These are phyloP conservation scores for Zeuzera pyrina DNA, from an alignment of 2,888 invertebrate species.

Conservation along the genomic window DNA sequence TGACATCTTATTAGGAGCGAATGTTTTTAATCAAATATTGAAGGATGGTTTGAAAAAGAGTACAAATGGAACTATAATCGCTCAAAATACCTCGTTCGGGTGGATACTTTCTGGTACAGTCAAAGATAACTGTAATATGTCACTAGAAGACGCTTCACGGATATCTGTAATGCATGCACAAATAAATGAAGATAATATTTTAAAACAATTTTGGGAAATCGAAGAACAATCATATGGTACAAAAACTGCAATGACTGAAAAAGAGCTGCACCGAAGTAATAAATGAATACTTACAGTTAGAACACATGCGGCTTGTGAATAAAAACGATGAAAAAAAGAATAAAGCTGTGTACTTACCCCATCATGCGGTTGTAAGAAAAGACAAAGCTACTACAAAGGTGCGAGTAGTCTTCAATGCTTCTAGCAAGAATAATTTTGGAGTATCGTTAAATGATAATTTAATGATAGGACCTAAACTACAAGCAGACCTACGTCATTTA, in stretches of 20 bases:
- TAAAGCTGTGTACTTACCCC: conserved; percentile 19
- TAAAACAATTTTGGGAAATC: conserved; percentile 15
- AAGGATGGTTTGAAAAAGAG: conserved; percentile 6
- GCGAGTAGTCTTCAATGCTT: conserved; percentile 22
- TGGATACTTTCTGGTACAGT: conserved; percentile 16
- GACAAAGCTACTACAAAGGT: conserved; percentile 20
- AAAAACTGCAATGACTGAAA: conserved; percentile 3
- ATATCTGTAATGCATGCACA: conserved; percentile 5
- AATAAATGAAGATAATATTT: conserved; percentile 7
- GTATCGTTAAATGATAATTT: no score
- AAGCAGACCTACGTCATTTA: no score
- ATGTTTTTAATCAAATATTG: conserved; percentile 7
- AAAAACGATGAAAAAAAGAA: conserved; percentile 2
- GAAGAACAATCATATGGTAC: conserved; percentile 8
- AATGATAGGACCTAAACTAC: no score
- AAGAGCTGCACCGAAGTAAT: conserved; percentile 15
- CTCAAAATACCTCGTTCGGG: conserved; percentile 14
- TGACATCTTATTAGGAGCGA: conserved; percentile 9
- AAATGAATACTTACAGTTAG: conserved; percentile 12
- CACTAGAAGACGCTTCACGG: background rate
- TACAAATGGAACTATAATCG: conserved; percentile 8
- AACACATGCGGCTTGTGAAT: conserved; percentile 11
- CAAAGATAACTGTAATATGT: background rate
- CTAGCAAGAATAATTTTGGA: conserved; percentile 11
- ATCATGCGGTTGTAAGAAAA: conserved; percentile 21